A percentile compares a stretch with the other conserved stretches of the same genome.
Evolutionary conservation across 64 coral and sea anemone species (phyloP).

Genomic region (Pocillopora damicornis): DNA sequence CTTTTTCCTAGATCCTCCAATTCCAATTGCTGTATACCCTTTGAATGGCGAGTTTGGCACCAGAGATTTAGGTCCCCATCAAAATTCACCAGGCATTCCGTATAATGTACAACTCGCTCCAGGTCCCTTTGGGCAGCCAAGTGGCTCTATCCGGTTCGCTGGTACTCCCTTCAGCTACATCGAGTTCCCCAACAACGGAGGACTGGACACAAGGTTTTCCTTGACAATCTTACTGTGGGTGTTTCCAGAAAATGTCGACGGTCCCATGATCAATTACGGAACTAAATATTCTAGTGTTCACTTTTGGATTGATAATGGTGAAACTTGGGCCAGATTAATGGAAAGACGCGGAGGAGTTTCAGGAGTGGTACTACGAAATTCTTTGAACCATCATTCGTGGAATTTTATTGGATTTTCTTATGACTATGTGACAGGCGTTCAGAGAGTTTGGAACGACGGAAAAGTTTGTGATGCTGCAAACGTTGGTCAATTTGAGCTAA

Average conservation of each 20-base stretch:
- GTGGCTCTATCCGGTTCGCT: conserved; percentile 21
- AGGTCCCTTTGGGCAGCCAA: conserved; percentile 27
- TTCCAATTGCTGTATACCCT: conserved; percentile 39
- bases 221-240: conserved; percentile 50
- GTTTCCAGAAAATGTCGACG: conserved; percentile 4
- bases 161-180: conserved; percentile 15
- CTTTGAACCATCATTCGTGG: conserved; percentile 39
- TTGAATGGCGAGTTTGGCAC: background rate
- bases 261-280: conserved; percentile 45
- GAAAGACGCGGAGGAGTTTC: background rate
- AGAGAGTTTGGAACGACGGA: conserved; percentile 40
- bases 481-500: conserved; percentile 7
- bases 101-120: conserved; percentile 18
- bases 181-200: conserved; percentile 31
- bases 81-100: conserved; percentile 35
- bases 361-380: background rate
- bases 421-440: conserved; percentile 13
- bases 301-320: conserved; percentile 25
- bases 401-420: conserved; percentile 51
- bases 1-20: conserved; percentile 39
- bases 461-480: conserved; percentile 6
- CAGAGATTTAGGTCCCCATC: conserved; percentile 23
- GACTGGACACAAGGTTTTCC: conserved; percentile 23
- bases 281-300: conserved; percentile 20
- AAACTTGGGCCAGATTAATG: conserved; percentile 35